Evolutionary conservation across 2,888 invertebrate species (phyloP), one percentile per base, ranked within the genome.

Genomic region (Homarus gammarus): DNA sequence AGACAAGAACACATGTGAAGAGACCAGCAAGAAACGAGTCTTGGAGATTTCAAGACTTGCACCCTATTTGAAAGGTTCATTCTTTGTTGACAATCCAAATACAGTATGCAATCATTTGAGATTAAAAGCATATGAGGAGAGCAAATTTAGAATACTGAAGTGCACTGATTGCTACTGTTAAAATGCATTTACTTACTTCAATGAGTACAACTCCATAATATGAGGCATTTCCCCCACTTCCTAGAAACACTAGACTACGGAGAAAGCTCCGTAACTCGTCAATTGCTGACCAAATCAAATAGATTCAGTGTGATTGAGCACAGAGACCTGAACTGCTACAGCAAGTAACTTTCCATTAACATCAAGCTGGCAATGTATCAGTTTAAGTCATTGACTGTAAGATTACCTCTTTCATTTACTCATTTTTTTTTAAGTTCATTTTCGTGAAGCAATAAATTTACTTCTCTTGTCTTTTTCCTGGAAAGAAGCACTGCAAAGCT

Each of bases 271-370:
- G 44, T 82, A 31, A 49, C 44, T 82, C 44, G 49, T 64, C 31
- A 27, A 31, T 49, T 82, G 82, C 82, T 82, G 82, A 18, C 49
- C 31, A 82, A 70, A 33, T 68, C 49, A 82, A 70, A 44, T 36
- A 82, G 82, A 82, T 82, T 70, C 82, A 64, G 82, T 70, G 68
- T 82, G 38, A 64, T 82, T 82, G 82, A 82, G 82, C 82, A 82
- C 68, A 70, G 44, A 49, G 82, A 82, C 82, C 82, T 70, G 70
- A 82, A 44, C 70, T 82, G 68, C 70, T 82, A 70, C 49, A 44
- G 64, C 31, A 64, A 27, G 31, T 64, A 64, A 64, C 31, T 64
- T 64, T 64, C 64, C 56, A 56, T 22, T 18, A 56, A 56, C 56
- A 56, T 22, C 56, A 56, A 56, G 56, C 22, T 56, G 56, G 56